Percentiles rank a stretch among this genome's conserved stretches.
Conservation (phyloP, 2,797 vertebrate species). For the Pyrrhura leucotis region DNA sequence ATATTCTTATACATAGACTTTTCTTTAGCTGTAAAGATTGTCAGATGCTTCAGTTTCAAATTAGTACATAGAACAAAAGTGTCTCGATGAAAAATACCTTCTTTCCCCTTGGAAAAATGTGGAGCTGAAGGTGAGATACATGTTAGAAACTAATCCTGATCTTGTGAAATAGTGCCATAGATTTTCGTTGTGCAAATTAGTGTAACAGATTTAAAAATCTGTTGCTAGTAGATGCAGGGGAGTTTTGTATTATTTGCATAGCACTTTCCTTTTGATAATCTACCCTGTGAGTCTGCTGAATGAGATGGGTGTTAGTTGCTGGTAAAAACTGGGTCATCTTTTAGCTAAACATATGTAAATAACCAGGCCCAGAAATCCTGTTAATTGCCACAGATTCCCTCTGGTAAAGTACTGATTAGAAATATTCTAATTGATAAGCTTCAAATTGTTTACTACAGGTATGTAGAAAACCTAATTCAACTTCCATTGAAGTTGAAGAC, state of each 20-base stretch:
- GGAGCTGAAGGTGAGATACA: neutral
- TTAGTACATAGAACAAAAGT: neutral
- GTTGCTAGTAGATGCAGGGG: neutral
- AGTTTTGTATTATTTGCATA: neutral
- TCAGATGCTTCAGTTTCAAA: neutral
- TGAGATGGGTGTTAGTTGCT: neutral
- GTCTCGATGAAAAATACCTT: neutral
- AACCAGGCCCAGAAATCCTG: constrained; percentile 36
- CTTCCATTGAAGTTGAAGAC: constrained; percentile 22
- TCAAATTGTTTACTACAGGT: constrained; percentile 45
- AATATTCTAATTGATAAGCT: constrained; percentile 42
- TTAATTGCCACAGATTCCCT: constrained; percentile 28
- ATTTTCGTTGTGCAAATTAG: neutral
- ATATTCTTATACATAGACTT: neutral
- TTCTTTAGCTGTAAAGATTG: neutral
- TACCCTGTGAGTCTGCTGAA: neutral
- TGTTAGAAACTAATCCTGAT: neutral
- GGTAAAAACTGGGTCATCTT: constrained; percentile 18
- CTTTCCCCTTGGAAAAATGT: neutral
- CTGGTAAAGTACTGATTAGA: constrained; percentile 9
- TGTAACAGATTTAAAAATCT: neutral
- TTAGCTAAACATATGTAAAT: constrained; percentile 44
- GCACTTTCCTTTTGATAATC: constrained; percentile 13
- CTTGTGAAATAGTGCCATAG: neutral
- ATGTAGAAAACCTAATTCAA: neutral